These are phyloP conservation scores for Gambelia wislizenii DNA, from an alignment of 2,797 vertebrate genomes.

Conservation along the genomic window DNA sequence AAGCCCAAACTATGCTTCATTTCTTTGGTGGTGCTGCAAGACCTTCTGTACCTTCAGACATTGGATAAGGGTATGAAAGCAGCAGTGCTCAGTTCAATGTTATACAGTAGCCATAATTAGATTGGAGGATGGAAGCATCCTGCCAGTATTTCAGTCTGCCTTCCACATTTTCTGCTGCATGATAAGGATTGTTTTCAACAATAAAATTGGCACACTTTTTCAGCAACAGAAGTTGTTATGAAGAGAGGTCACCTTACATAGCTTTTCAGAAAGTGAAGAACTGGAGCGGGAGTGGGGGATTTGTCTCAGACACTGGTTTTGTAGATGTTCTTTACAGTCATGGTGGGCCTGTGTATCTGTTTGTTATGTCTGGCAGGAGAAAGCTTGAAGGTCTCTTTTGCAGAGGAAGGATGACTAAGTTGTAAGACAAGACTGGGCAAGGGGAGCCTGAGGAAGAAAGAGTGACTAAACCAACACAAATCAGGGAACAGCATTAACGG, in stretches of 20 bases:
- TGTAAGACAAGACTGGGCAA: neutral
- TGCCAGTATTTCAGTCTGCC: neutral
- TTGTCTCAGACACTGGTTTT: slow-evolving; percentile 11
- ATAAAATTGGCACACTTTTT: neutral
- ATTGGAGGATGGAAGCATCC: neutral
- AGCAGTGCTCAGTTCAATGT: neutral
- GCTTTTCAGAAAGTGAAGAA: neutral
- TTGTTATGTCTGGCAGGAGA: neutral
- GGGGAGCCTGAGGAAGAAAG: neutral
- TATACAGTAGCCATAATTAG: neutral
- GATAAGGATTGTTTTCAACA: neutral
- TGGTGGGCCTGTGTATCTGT: neutral
- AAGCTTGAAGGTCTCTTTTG: neutral
- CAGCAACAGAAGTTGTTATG: neutral
- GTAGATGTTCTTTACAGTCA: neutral
- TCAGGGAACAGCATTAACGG: neutral
- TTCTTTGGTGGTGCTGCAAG: neutral
- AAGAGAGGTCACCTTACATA: neutral
- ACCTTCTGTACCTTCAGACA: neutral
- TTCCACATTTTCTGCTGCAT: neutral
- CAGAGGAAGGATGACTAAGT: neutral
- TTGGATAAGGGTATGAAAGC: no score
- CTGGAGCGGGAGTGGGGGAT: neutral
- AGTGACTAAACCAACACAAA: neutral
- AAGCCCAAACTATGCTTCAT: neutral